Evolutionary conservation across 2,888 invertebrate species (phyloP).

Genomic region (Ochropleura leucogaster): DNA sequence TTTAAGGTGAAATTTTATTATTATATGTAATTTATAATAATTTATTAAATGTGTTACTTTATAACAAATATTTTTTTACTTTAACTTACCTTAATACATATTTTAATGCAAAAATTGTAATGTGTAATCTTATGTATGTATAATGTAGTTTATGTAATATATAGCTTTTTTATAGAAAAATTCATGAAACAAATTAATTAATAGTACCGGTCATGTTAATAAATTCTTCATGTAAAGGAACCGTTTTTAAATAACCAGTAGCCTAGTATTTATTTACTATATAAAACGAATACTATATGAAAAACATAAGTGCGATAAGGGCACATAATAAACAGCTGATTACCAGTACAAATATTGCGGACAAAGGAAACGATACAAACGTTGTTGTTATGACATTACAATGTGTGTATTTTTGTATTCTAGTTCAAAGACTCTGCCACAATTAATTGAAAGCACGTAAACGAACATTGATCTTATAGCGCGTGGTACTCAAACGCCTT

Average conservation of each 20-base stretch:
- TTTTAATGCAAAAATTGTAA: too few relatives aligned
- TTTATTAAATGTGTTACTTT: too few relatives aligned
- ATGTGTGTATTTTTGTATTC: slow-evolving; percentile 14
- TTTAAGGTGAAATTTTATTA: too few relatives aligned
- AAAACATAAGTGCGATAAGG: slow-evolving; percentile 63
- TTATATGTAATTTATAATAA: too few relatives aligned
- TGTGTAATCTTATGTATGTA: too few relatives aligned
- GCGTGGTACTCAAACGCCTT: not conserved
- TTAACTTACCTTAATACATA: too few relatives aligned
- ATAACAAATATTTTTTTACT: too few relatives aligned
- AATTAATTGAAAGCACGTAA: not conserved
- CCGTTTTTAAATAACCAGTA: not conserved
- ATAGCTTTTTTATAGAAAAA: too few relatives aligned
- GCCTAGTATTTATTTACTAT: slow-evolving; percentile 21
- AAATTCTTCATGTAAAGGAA: not conserved
- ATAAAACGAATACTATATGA: slow-evolving; percentile 52
- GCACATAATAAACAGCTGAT: slow-evolving; percentile 71
- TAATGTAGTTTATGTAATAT: too few relatives aligned
- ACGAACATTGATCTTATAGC: not conserved
- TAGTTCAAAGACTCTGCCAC: not conserved
- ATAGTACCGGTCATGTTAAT: not conserved
- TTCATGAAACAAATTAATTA: too few relatives aligned
- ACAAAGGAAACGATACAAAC: slow-evolving; percentile 64
- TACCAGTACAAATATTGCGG: slow-evolving; percentile 62
- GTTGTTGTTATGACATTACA: slow-evolving; percentile 49